These are phyloP conservation scores for Platypus cylindrus DNA, from an alignment of 2,888 invertebrate species.

Conservation along the genomic window DNA sequence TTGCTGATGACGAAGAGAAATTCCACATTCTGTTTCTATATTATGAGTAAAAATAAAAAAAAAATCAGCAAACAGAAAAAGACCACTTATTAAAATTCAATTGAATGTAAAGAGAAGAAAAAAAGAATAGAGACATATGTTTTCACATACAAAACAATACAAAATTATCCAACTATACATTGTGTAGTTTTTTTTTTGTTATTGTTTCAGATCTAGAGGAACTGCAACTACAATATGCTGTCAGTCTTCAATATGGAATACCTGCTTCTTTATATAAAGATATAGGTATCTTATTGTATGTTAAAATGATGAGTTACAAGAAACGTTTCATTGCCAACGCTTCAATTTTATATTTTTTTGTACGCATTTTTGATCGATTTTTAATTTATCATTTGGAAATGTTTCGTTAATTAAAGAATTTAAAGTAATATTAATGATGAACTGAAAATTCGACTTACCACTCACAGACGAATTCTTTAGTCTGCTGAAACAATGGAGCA, in stretches of 20 bases:
- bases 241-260: no score
- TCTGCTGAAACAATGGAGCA: constrained; percentile 20
- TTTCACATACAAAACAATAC: no score
- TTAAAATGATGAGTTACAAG: background rate
- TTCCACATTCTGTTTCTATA: constrained; percentile 20
- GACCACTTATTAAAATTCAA: no score
- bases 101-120: no score
- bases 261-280: no score
- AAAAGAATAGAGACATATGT: no score
- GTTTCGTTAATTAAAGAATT: constrained; percentile 8
- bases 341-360: background rate
- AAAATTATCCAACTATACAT: no score
- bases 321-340: background rate
- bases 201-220: no score
- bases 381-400: constrained; percentile 3
- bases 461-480: constrained; percentile 26
- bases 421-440: constrained; percentile 10
- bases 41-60: no score
- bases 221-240: no score
- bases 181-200: no score
- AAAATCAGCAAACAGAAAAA: no score
- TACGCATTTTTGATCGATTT: background rate
- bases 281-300: constrained; percentile 2
- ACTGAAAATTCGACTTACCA: constrained; percentile 25
- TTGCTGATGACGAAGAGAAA: constrained; percentile 16